Percentiles rank a stretch among this genome's conserved stretches.
These are phyloP conservation scores for Channa striata DNA, from an alignment of 2,797 vertebrate species.

Conservation along the genomic window DNA sequence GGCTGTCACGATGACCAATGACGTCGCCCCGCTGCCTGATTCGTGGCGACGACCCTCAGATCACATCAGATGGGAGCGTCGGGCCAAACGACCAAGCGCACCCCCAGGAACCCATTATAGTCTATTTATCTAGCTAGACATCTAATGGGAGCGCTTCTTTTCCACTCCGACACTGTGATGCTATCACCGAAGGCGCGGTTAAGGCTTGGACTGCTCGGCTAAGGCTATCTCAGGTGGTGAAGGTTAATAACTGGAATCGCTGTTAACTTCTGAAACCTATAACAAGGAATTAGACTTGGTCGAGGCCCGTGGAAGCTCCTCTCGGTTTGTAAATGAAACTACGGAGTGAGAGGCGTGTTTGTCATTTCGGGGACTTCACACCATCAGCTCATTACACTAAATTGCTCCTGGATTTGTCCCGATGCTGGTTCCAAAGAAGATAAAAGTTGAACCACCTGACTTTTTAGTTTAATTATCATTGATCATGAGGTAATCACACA, in stretches of 20 bases:
- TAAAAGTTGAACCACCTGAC: too few species aligned
- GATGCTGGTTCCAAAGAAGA: neutral
- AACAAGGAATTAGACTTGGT: slow-evolving; percentile 57
- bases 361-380: too few species aligned
- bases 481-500: too few species aligned
- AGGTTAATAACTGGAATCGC: slow-evolving; percentile 74
- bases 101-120: slow-evolving; percentile 78
- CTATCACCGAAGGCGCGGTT: slow-evolving; percentile 70
- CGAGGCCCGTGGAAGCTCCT: slow-evolving; percentile 22
- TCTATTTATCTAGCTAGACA: slow-evolving; percentile 80
- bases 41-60: slow-evolving; percentile 79
- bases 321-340: slow-evolving; percentile 21
- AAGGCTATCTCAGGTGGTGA: slow-evolving; percentile 62
- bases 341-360: too few species aligned
- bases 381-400: neutral
- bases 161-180: slow-evolving; percentile 67
- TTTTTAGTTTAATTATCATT: too few species aligned
- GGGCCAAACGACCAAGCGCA: slow-evolving; percentile 78
- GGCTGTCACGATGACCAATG: slow-evolving; percentile 86
- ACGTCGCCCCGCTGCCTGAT: slow-evolving; percentile 74
- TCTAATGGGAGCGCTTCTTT: slow-evolving; percentile 81
- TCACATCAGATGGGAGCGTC: slow-evolving; percentile 81
- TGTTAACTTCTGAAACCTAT: slow-evolving; percentile 66
- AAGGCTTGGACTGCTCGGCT: slow-evolving; percentile 57
- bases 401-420: neutral